Conservation (phyloP, 2,888 invertebrate species). For the Cerastis leucographa region DNA sequence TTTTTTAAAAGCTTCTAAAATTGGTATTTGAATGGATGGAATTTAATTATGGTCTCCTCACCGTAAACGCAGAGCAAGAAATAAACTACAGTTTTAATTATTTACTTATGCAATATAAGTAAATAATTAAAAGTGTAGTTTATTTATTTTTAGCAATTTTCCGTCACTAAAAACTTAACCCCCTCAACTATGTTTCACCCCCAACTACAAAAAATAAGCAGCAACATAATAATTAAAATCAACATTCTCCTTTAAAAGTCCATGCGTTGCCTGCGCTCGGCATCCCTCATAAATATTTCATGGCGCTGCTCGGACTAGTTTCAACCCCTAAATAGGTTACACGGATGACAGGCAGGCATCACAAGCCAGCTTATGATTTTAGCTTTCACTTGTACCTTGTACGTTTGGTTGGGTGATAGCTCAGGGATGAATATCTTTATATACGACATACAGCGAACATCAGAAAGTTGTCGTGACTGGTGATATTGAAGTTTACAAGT, state of each 20-base stretch:
- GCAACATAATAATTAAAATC: slow-evolving; percentile 53
- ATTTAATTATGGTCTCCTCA: neutral
- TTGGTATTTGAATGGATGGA: neutral
- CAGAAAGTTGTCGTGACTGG: no score
- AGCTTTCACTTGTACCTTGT: slow-evolving; percentile 25
- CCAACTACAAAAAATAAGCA: slow-evolving; percentile 24
- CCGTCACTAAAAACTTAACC: neutral
- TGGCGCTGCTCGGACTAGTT: slow-evolving; percentile 56
- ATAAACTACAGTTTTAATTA: neutral
- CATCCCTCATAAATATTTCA: slow-evolving; percentile 70
- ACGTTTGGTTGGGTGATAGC: neutral
- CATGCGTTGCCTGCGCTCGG: slow-evolving; percentile 37
- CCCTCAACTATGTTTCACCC: slow-evolving; percentile 8
- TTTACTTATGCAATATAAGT: no score
- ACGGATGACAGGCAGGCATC: slow-evolving; percentile 52
- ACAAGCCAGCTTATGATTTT: slow-evolving; percentile 48
- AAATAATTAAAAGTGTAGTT: no score
- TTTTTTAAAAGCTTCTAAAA: neutral
- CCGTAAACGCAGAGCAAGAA: neutral
- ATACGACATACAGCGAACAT: neutral
- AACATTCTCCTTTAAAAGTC: slow-evolving; percentile 45
- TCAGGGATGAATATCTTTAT: neutral
- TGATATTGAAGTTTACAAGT: no score
- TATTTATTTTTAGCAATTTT: no score
- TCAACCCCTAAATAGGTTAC: slow-evolving; percentile 70